Evolutionary conservation across 37 sponge, comb jelly and placozoan species (phyloP), one percentile per base, ranked within the genome.

Genomic region (Ephydatia muelleri): DNA sequence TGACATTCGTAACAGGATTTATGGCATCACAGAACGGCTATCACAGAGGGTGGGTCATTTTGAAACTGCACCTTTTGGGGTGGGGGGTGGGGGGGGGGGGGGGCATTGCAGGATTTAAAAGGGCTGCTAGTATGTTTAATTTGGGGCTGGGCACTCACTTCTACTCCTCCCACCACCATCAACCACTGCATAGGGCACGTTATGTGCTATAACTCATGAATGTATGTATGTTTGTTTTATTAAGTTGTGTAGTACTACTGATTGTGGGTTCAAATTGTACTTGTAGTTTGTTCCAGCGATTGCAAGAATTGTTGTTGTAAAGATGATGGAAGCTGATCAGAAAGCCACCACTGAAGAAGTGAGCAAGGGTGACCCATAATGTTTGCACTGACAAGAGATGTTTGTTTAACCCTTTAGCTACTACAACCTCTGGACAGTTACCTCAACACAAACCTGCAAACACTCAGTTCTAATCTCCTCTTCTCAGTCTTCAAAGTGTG

Each of bases 1-100:
- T 22, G 89, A 88, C 47, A 76, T 88, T 3, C 23, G 22, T 38
- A 82, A 83, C 75, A 88, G 78, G 73, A 80, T 80, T 28, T 23
- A 13, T 5, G n/a, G 21, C 0, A 86, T 80, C 37, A 38, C 83
- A 0, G 36, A 73, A 27, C 47, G 77, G 3, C 39, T 88, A 21
- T 57, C 57, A 19, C 57, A 57, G 19, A 57, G 16, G 57, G 57
- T 57, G 57, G 9, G 57, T 57, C 1, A 19, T 43, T 43, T 43
- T 43, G 4, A 11, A 11, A 8, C 47, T 43, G 47, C 8, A 8
- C 47, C 8, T 11, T 43, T 43, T 11, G 47, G 16, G 19, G 16
- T 5, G 12, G 57, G 12, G 57, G 8, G 47, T 43, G 47, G 6
- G 8, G 47, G 47, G 47, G 47, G 47, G n/a, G 8, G 47, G 47